Percentiles rank a stretch among this genome's conserved stretches.
Conservation (phyloP, 23 tunicate species). For the Trididemnum clinides region DNA sequence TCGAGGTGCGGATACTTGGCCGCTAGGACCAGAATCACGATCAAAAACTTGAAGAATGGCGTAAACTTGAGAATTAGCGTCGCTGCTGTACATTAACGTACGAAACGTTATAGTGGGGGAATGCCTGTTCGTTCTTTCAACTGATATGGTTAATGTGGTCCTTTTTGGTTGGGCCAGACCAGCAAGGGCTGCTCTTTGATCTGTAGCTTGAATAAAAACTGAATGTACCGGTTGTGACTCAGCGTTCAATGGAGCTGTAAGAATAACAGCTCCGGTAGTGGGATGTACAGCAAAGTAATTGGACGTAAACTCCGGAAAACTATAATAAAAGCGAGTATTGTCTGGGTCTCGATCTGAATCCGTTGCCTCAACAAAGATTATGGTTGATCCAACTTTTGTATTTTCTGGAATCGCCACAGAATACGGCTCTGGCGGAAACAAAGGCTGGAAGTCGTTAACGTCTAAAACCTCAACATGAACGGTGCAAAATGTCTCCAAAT, state of each 20-base stretch:
- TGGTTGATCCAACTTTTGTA: constrained; percentile 52
- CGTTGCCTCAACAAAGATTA: constrained; percentile 37
- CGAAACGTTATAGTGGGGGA: constrained; percentile 32
- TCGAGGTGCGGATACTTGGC: constrained; percentile 9
- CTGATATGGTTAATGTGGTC: constrained; percentile 48
- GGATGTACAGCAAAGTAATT: constrained; percentile 74
- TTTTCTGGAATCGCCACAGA: constrained; percentile 45
- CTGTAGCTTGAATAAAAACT: constrained; percentile 34
- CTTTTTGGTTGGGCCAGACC: constrained; percentile 45
- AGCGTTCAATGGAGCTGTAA: constrained; percentile 38
- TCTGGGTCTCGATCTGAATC: constrained; percentile 58
- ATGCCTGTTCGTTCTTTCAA: constrained; percentile 39
- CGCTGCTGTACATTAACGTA: not conserved
- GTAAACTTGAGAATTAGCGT: not conserved
- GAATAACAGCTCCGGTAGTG: constrained; percentile 50
- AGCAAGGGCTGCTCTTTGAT: constrained; percentile 52
- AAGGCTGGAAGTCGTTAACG: constrained; percentile 57
- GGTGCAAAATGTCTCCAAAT: constrained; percentile 34
- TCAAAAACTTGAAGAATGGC: constrained; percentile 44
- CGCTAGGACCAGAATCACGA: constrained; percentile 43
- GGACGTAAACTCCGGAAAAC: constrained; percentile 24
- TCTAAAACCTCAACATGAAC: constrained; percentile 48
- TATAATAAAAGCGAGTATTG: constrained; percentile 58
- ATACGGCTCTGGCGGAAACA: constrained; percentile 51
- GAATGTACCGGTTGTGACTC: constrained; percentile 50